Evolutionary conservation across 1,140 invertebrate species (phyloP).

Genomic region (Brachionus manjavacas): DNA sequence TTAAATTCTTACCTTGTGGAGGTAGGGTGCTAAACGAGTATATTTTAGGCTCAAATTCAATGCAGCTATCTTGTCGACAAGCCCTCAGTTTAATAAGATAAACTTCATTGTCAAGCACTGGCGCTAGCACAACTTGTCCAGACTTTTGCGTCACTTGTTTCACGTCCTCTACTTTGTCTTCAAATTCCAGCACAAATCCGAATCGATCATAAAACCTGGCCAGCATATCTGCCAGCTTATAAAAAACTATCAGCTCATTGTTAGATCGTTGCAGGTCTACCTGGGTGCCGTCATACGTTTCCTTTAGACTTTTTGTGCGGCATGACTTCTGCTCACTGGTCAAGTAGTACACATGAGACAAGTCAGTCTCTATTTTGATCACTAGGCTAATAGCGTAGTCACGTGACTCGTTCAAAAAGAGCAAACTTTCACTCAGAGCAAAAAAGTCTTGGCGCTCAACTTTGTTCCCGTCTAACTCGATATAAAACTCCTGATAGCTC

Average conservation of each 20-base stretch:
- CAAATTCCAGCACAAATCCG: neutral
- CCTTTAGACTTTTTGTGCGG: neutral
- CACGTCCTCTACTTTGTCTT: neutral
- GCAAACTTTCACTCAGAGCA: neutral
- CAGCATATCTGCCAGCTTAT: neutral
- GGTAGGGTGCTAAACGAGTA: neutral
- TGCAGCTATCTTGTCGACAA: neutral
- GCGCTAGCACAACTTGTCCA: neutral
- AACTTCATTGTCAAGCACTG: neutral
- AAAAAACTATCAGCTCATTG: neutral
- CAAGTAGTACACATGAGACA: neutral
- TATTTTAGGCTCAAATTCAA: neutral
- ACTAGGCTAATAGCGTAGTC: neutral
- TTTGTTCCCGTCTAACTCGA: neutral
- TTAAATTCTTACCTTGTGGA: constrained; percentile 16
- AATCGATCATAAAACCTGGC: neutral
- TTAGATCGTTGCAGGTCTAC: neutral
- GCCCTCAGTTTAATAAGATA: neutral
- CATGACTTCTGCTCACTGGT: neutral
- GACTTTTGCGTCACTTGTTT: neutral
- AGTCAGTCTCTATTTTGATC: neutral
- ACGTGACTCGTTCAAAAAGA: neutral
- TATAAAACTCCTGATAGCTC: neutral
- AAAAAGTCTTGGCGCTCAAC: neutral
- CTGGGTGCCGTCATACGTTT: neutral